These are phyloP conservation scores for Drosophila pullipes DNA, from an alignment of 2,888 invertebrate species.

Conservation along the genomic window DNA sequence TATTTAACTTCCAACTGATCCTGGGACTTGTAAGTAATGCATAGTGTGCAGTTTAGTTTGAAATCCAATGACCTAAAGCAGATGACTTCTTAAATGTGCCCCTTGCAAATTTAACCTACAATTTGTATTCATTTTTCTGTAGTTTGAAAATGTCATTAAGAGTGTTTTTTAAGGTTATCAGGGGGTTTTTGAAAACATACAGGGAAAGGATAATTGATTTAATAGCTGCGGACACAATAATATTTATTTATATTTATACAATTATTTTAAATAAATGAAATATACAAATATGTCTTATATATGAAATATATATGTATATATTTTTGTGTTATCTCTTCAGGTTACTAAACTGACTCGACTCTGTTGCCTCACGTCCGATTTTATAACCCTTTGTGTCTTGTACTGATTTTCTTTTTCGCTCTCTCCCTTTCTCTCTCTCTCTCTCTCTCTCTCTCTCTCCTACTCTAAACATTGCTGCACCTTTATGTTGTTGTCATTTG, in stretches of 20 bases:
- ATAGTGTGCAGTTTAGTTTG: background rate
- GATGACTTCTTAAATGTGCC: background rate
- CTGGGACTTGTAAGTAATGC: background rate
- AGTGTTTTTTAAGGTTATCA: background rate
- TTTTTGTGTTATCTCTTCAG: background rate
- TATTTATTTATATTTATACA: background rate
- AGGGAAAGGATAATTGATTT: slow-evolving; percentile 34
- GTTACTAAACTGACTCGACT: background rate
- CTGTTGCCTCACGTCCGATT: background rate
- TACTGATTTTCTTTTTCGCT: background rate
- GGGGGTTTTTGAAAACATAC: background rate
- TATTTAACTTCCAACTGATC: too few species aligned
- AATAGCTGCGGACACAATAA: slow-evolving; percentile 19
- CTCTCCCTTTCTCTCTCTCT: background rate
- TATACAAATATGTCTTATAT: background rate
- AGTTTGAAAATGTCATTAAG: background rate
- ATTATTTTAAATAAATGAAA: background rate
- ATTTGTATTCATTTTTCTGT: background rate
- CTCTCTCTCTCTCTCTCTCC: background rate
- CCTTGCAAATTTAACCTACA: background rate
- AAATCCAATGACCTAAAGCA: background rate
- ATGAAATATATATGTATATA: background rate
- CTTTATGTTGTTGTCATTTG: slow-evolving; percentile 41
- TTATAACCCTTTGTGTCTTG: background rate
- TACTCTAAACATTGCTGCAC: slow-evolving; percentile 32